Base-by-base conservation (phyloP, 1,140 invertebrate species). In the Brachionus paranguensis region DNA sequence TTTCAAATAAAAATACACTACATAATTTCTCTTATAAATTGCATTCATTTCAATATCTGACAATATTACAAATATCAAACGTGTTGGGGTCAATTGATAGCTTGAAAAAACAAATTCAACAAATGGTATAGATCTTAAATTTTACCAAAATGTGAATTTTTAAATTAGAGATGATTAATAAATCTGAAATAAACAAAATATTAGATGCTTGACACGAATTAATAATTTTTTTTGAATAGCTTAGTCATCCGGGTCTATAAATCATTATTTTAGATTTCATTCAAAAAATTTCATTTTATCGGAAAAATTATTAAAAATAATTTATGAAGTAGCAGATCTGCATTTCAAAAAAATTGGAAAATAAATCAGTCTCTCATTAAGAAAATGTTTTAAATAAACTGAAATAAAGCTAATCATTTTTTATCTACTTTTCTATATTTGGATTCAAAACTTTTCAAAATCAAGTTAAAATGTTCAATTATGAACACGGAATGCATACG, bases 31-130 rank as follows among this genome's bases (percentile, higher is more conserved):
- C 20, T 11, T 33, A 68, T 33, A 68, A 17, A 68, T 33, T 68
- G 65, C 65, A 68, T 68, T 68, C 65, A 68, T 68, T 68, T 33
- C 65, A 68, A 68, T 68, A 68, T 68, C 33, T 68, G 29, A 65
- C 27, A 33, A 65, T 65, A 65, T 24, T 4, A 65, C 20, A 65
- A 65, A 37, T 65, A 27, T 24, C 65, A 60, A 60, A 24, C 17
- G n/a, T 60, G 17, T 20, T 60, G 3, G 53, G 53, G 53, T 60
- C 53, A 60, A 17, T 60, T 60, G 53, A 60, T 60, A 60, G 5
- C 20, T 24, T 24, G 53, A 8, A 60, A 53, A 60, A 60, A 60
- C 53, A 8, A 27, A 27, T 60, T 60, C n/a, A 60, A 24, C 6
- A 60, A 60, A 17, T 60, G 53, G 53, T 60, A 60, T 60, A 60